Conservation (phyloP, 2,888 invertebrate species). For the Emmelina monodactyla region DNA sequence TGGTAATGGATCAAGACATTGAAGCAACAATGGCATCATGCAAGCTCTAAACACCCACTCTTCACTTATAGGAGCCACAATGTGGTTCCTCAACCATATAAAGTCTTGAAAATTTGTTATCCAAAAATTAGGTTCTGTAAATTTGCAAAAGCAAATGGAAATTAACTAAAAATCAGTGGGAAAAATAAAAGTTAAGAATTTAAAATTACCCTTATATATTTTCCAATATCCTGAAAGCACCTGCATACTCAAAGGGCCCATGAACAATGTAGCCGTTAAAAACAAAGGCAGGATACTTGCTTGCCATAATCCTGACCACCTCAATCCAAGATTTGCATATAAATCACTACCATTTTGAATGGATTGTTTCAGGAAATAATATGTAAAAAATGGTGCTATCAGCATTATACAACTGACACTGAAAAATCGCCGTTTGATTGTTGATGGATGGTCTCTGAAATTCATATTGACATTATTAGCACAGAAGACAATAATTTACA, state of each 20-base stretch:
- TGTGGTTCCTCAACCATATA: conserved; percentile 86
- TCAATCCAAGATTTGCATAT: conserved; percentile 77
- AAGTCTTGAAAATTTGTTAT: conserved; percentile 73
- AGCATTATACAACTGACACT: conserved; percentile 85
- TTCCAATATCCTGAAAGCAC: conserved; percentile 72
- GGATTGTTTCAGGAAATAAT: conserved; percentile 72
- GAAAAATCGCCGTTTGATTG: conserved; percentile 86
- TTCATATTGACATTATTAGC: conserved; percentile 16
- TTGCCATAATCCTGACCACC: conserved; percentile 74
- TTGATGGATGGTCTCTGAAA: conserved; percentile 86
- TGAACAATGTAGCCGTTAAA: conserved; percentile 80
- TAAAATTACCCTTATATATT: conserved; percentile 69
- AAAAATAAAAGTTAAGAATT: background rate
- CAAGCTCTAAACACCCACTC: conserved; percentile 96
- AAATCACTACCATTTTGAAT: conserved; percentile 69
- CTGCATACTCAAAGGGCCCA: conserved; percentile 84
- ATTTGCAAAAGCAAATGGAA: background rate
- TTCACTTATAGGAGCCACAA: conserved; percentile 93
- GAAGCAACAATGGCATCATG: conserved; percentile 89
- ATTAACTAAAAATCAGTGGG: background rate
- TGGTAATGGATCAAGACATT: conserved; percentile 76
- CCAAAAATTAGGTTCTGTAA: conserved; percentile 76
- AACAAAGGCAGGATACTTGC: conserved; percentile 78
- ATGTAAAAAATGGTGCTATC: conserved; percentile 79
- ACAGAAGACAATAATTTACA: conserved; percentile 6